These are phyloP conservation scores for Bradypus variegatus DNA, from an alignment of 2,797 vertebrate genomes.

Conservation along the genomic window DNA sequence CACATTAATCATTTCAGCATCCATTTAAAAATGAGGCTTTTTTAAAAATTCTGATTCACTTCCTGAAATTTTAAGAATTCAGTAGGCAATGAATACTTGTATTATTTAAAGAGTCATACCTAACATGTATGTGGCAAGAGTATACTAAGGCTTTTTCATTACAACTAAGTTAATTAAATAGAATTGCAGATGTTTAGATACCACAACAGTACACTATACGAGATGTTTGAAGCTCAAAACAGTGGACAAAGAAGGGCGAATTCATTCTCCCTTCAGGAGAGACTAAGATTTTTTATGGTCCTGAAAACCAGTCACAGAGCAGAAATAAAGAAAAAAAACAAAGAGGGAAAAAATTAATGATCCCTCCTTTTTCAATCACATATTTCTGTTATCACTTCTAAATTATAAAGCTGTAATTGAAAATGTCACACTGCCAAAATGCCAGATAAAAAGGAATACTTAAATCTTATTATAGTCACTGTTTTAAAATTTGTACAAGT, in stretches of 20 bases:
- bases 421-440: constrained; percentile 30
- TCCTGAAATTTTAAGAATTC: constrained; percentile 35
- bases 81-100: background rate
- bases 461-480: background rate
- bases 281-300: constrained; percentile 4
- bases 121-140: background rate
- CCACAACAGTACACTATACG: background rate
- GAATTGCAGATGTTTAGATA: constrained; percentile 18
- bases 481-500: constrained; percentile 36
- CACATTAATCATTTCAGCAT: constrained; percentile 19
- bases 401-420: constrained; percentile 32
- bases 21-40: background rate
- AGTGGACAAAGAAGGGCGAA: background rate
- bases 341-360: background rate
- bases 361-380: constrained; percentile 6
- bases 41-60: background rate
- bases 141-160: constrained; percentile 21
- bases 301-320: background rate
- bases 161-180: constrained; percentile 4
- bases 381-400: constrained; percentile 18
- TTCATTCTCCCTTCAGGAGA: background rate
- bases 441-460: background rate
- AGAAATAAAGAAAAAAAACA: background rate
- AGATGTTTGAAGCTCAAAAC: constrained; percentile 21
- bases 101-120: constrained; percentile 23